Base-by-base conservation (phyloP, 2,113 vertebrate genomes). In the Python bivittatus region DNA sequence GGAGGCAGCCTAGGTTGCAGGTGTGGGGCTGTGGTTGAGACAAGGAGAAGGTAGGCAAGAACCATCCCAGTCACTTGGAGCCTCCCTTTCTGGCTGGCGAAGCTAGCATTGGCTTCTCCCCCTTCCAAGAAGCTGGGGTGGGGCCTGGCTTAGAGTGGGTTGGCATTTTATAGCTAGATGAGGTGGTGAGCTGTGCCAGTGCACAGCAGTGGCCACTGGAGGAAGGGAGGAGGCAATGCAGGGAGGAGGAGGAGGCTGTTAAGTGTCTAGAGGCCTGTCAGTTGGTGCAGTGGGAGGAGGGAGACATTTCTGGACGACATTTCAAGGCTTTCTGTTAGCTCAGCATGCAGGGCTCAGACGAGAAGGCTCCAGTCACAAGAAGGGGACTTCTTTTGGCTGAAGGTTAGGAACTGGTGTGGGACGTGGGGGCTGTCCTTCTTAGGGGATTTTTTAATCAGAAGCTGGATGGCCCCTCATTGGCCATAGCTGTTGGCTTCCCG, bases 31-130 rank as follows among this genome's bases (percentile, higher is more conserved):
- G 23, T n/a, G 48, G 9, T 12, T n/a, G 15, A 53, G 27, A 11
- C 2, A 29, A 17, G 84, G 84, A 7, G 29, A 86, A 53, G 85
- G 68, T n/a, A 3, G 27, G 68, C 68, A 33, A 10, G 5, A 25
- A 6, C 52, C 0, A 13, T 0, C 11, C 3, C 20, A 52, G 17
- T 22, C 52, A 56, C 11, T 33, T 57, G 7, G 0, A 1, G 20
- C 79, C 42, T 48, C 22, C 44, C 83, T 42, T 0, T 48, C 42
- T 33, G n/a, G 29, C 64, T 33, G 13, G 29, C 29, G n/a, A 68
- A 68, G 29, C 13, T 68, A 15, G 64, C 64, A 68, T 68, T n/a
- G 64, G n/a, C 1, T 4, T 84, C 42, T 42, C 83, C 11, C 83
- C 44, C 44, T 48, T 44, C 9, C 3, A 17, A 44, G 60, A 17